Base-by-base conservation (phyloP, 2,888 invertebrate genomes). In the Cantharis nigra region DNA sequence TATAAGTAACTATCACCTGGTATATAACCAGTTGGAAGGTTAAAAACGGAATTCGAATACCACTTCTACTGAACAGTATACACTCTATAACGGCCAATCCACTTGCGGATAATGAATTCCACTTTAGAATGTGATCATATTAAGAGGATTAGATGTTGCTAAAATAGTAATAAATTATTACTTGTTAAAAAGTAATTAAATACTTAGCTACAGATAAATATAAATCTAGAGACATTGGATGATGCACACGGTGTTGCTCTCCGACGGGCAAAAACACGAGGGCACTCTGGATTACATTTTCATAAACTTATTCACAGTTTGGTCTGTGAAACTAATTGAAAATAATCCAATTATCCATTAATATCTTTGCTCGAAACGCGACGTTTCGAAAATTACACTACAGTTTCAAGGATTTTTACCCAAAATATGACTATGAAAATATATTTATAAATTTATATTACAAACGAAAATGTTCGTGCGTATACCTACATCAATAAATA, bases 21-120 rank as follows among this genome's bases (percentile, higher is more conserved):
- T 33, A 33, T 33, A 33, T 13, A n/a, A n/a, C n/a, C 26, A 26
- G 49, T 13, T 49, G n/a, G 49, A n/a, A n/a, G 49, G 49, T 49
- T 49, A 49, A 49, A 49, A 49, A 49, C 49, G 49, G n/a, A 49
- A 49, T 49, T 28, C 26, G 9, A 28, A 72, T 65, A 72, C 67
- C 18, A n/a, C 26, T 71, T 49, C 18, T 23, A 18, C 20, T 18
- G n/a, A 63, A 75, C 20, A 18, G 33, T 63, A 16, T 16, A 70
- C 72, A 69, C 72, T 72, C 70, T 63, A 26, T 26, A 72, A 72
- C 76, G 28, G 33, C 76, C 76, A 76, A 76, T 76, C 76, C 69
- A 76, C 76, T 72, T 33, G 30, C 72, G 72, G 62, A 72, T 72
- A 76, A 76, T 69, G 30, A 64, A 69, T 49, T 72, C 64, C 69